Base-by-base conservation (phyloP, 2,797 vertebrate genomes). In the Xiphophorus birchmanni region DNA sequence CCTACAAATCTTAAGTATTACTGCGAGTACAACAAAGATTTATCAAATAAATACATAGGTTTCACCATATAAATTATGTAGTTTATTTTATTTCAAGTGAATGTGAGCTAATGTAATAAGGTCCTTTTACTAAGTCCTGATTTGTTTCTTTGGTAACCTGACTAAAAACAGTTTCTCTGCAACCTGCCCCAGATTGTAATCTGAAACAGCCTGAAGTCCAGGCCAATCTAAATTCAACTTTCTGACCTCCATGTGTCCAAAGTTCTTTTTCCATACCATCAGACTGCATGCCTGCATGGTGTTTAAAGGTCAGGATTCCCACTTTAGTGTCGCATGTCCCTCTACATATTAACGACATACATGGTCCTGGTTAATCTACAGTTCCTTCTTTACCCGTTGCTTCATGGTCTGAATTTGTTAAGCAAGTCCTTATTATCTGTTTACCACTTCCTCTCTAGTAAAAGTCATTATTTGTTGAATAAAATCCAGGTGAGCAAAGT, bases 271-370 rank as follows among this genome's bases (percentile, higher is more conserved):
- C 83, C 79, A 85, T 91, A 82, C 78, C 80, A 75, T 80, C 73
- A 63, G 76, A 84, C 76, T 74, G 76, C 90, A 89, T 88, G 83
- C 89, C 87, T 88, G 74, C 90, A 89, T 91, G 82, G 89, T 56
- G 74, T 75, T 71, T 89, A 91, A 90, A 93, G 93, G 93, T 95
- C 90, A 93, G 83, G 86, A 94, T 94, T 91, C 90, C 76, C 78
- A 73, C 78, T 84, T 89, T 76, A 87, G 87, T 89, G 90, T 93
- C 90, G 91, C 92, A 91, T 93, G 93, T 92, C 90, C 78, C 8
- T 78, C 44, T 88, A 56, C 84, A 93, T 85, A 94, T 95, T 92
- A 94, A 89, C 91, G 90, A 86, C 90, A 91, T 92, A 80, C 86
- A 79, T 77, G 85, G 84, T 93, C 80, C 78, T 32, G 75, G 75